Percentiles rank a stretch among this genome's conserved stretches.
Evolutionary conservation across 2,888 invertebrate species (phyloP).

Genomic region (Parnassius glacialis): DNA sequence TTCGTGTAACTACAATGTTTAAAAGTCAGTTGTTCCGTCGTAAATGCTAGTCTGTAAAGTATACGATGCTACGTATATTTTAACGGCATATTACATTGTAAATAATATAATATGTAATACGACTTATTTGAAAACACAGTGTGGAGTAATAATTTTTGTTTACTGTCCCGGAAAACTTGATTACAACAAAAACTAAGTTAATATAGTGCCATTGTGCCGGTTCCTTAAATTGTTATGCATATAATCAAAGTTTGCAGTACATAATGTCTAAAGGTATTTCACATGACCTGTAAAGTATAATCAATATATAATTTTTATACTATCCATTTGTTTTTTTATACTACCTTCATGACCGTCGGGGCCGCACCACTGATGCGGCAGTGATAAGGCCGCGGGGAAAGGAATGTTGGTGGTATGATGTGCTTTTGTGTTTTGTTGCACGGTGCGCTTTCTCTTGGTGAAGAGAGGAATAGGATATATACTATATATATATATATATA

Average conservation of each 20-base stretch:
- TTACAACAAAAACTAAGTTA: conserved; percentile 30
- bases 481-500: too few species aligned
- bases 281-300: conserved; percentile 55
- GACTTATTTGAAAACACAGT: conserved; percentile 25
- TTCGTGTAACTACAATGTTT: conserved; percentile 27
- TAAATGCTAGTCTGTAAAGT: conserved; percentile 36
- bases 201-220: conserved; percentile 66
- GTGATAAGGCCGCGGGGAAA: too few species aligned
- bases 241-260: conserved; percentile 30
- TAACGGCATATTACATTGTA: conserved; percentile 34
- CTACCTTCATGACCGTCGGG: background rate
- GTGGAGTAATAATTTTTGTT: conserved; percentile 17
- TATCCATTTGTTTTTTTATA: conserved; percentile 35
- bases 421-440: too few species aligned
- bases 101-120: conserved; percentile 27
- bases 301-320: conserved; percentile 67
- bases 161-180: conserved; percentile 28
- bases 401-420: too few species aligned
- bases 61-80: conserved; percentile 32
- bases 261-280: conserved; percentile 35
- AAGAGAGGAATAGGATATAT: too few species aligned
- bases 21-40: conserved; percentile 36
- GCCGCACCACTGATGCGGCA: too few species aligned
- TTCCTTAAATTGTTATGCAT: conserved; percentile 49
- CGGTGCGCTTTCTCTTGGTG: too few species aligned